phyloP scores from a whole-genome alignment of 64 coral and sea anemone species.

The Stichodactyla mertensii region DNA sequence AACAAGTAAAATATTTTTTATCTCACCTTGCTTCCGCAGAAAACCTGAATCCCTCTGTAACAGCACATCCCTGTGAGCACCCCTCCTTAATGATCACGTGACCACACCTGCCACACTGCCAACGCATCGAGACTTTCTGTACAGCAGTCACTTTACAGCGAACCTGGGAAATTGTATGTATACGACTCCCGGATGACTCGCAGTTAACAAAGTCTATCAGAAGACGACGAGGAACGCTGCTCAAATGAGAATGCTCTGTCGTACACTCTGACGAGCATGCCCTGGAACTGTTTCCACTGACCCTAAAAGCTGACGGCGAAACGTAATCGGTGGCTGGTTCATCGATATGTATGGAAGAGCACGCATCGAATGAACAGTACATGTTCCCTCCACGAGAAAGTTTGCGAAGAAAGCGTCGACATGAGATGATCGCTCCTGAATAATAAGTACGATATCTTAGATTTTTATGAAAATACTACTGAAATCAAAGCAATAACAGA shows the following conservation, averaged over 20 bases:
- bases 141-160: slow-evolving; percentile 69
- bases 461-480: not conserved
- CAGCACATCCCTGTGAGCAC: slow-evolving; percentile 36
- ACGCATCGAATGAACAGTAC: slow-evolving; percentile 75
- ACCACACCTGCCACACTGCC: slow-evolving; percentile 65
- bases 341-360: slow-evolving; percentile 53
- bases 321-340: not conserved
- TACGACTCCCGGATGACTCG: slow-evolving; percentile 44
- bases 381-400: slow-evolving; percentile 54
- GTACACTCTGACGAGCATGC: not conserved
- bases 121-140: slow-evolving; percentile 59
- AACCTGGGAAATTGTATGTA: slow-evolving; percentile 62
- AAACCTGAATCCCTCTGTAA: slow-evolving; percentile 42
- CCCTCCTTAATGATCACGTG: slow-evolving; percentile 53
- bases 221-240: slow-evolving; percentile 24
- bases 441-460: not conserved
- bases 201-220: slow-evolving; percentile 44
- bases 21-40: slow-evolving; percentile 62
- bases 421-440: slow-evolving; percentile 57
- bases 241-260: not conserved
- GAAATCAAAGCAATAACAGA: not conserved
- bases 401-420: slow-evolving; percentile 63
- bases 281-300: not conserved
- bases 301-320: not conserved
- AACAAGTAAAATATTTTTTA: no score